phyloP scores from a whole-genome alignment of 2,888 invertebrate species.

The Yponomeuta plumbellus region DNA sequence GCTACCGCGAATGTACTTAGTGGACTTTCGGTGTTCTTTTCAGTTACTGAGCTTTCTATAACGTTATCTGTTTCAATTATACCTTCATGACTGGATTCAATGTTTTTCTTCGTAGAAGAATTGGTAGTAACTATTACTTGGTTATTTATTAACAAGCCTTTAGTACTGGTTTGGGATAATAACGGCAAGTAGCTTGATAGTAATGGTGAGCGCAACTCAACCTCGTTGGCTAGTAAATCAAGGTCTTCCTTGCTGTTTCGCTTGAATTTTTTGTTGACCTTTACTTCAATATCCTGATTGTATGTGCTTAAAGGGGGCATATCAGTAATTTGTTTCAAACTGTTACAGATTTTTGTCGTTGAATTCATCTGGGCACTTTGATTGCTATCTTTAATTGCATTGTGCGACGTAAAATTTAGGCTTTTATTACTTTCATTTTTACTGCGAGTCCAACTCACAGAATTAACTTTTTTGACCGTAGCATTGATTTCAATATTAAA shows the following conservation, averaged over 20 bases:
- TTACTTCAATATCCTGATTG: not conserved
- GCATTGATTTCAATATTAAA: too few relatives aligned
- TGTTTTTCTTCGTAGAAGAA: too few relatives aligned
- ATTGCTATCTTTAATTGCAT: not conserved
- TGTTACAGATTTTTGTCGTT: not conserved
- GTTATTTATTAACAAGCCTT: not conserved
- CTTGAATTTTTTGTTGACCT: not conserved
- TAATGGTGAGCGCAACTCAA: not conserved
- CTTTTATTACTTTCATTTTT: too few relatives aligned
- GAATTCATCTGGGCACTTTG: not conserved
- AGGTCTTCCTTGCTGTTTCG: not conserved
- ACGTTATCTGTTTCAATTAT: too few relatives aligned
- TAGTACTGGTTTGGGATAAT: too few relatives aligned
- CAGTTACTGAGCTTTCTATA: too few relatives aligned
- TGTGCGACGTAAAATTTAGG: not conserved
- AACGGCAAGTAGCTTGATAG: not conserved
- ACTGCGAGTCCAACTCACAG: too few relatives aligned
- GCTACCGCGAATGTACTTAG: too few relatives aligned
- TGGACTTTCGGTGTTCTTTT: too few relatives aligned
- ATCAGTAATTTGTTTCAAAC: not conserved
- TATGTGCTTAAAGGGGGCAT: not conserved
- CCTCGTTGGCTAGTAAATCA: not conserved
- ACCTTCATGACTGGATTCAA: too few relatives aligned
- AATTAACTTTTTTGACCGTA: too few relatives aligned
- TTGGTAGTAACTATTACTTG: too few relatives aligned